Evolutionary conservation across 2,797 vertebrate species (phyloP), one percentile per base, ranked within the genome.

Genomic region (Parambassis ranga): DNA sequence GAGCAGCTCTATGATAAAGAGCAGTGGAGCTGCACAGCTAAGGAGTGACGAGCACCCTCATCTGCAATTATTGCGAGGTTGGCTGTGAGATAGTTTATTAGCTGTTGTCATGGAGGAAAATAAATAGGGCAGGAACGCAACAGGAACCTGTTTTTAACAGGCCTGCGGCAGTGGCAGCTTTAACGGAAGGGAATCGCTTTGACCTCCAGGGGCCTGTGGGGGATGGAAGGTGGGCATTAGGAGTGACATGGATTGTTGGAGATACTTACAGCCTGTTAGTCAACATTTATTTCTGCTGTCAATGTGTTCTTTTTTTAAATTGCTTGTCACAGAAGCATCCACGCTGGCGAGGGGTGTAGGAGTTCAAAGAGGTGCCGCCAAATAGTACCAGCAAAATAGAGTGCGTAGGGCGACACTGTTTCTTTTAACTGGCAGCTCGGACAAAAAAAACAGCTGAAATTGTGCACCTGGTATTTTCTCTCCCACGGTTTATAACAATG

Each of bases 121-220:
- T 84, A 83, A 89, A 92, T 74, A 84, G 69, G 53, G 16, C 61
- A 68, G 71, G 69, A 89, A 87, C 72, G 76, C 72, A 60, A 43
- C 6, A 59, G 52, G 52, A 71, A 37, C 52, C 36, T 35, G n/a
- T 42, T 70, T 42, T 63, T 52, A 59, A 56, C 49, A 16, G 65
- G 18, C 47, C 23, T 15, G 16, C 14, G 31, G 52, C 19, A 1
- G 24, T 13, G 3, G 46, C 43, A 64, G 58, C 65, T 79, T 85
- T 84, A 42, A 71, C 63, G 85, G 65, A 64, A 27, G 42, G 62
- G 65, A 71, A 74, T 57, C 52, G 35, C 50, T 56, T 60, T 79
- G 86, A 87, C 82, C 87, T 82, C 50, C 4, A 18, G 36, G 43
- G 46, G n/a, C n/a, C 38, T 18, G 32, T 32, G 38, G 16, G 30